phyloP scores from a whole-genome alignment of 1,140 invertebrate genomes.

The Phymorhynchus buccinoides region DNA sequence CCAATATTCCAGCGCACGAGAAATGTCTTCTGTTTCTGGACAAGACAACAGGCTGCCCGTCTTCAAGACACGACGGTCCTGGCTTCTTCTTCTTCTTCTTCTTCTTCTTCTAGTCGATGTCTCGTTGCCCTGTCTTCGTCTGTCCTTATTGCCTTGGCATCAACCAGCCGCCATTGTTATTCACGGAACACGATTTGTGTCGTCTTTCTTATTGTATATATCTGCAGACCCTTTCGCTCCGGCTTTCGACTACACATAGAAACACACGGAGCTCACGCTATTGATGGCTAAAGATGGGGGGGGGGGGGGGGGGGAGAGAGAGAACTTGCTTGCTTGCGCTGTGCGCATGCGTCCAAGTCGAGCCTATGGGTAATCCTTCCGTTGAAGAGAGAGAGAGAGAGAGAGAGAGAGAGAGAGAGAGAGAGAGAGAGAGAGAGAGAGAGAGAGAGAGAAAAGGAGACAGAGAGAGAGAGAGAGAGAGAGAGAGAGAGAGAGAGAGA shows the following conservation, averaged over 20 bases:
- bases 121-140: neutral
- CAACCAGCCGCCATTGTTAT: neutral
- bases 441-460: no score
- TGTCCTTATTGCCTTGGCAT: neutral
- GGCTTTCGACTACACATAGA: no score
- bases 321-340: no score
- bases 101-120: no score
- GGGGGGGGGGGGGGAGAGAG: no score
- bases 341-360: neutral
- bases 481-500: no score
- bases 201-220: no score
- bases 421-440: no score
- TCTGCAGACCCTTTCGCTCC: neutral
- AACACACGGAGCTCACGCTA: neutral
- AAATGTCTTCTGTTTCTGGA: neutral
- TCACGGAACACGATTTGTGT: neutral
- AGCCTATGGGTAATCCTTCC: neutral
- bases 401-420: no score
- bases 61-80: neutral
- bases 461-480: no score
- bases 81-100: neutral
- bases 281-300: neutral
- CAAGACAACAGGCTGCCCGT: neutral
- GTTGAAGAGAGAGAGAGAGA: no score
- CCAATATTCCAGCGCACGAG: neutral